Evolutionary conservation across 2,888 invertebrate genomes (phyloP), one percentile per base, ranked within the genome.

Genomic region (Apocheima hispidaria): DNA sequence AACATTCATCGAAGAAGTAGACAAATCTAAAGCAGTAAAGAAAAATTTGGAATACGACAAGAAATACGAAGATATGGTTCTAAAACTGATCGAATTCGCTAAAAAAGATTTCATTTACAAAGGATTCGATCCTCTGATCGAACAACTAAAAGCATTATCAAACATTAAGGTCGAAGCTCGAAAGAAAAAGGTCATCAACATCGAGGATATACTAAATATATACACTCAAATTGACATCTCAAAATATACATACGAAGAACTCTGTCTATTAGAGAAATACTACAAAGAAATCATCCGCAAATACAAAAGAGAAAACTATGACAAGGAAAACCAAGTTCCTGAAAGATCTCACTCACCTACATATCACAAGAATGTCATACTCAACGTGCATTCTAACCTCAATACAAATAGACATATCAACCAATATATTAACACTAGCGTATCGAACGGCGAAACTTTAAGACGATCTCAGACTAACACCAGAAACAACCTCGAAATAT

Each of bases 91-190:
- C 1, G 85, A 87, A 30, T 92, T 93, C 50, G 93, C 93, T 0
- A 93, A 91, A 72, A 88, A 84, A 69, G 90, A 91, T 68, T 91
- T 93, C 40, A 84, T 88, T 66, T 93, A 80, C 60, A 92, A 90
- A 84, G 93, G 93, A 1, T 93, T 93, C 50, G 93, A 93, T 82
- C 92, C 93, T 0, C 60, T 93, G 1, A 92, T 93, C 21, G 88
- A 90, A 64, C 77, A 90, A 64, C 63, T 93, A 3, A 89, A 90
- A 68, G 83, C 84, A 12, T 66, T 93, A 0, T 85, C 92, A 0
- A 88, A 91, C 30, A 75, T 88, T 1, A 80, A 87, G 65, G 76
- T 92, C 0, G 87, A 89, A 63, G 60, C 72, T 23, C 79, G 83
- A 38, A 86, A 86, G 69, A 90, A 86, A 59, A 88, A 84, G 61